Evolutionary conservation across 1,140 invertebrate species (phyloP), one percentile per base, ranked within the genome.

Genomic region (Lucilia cuprina): DNA sequence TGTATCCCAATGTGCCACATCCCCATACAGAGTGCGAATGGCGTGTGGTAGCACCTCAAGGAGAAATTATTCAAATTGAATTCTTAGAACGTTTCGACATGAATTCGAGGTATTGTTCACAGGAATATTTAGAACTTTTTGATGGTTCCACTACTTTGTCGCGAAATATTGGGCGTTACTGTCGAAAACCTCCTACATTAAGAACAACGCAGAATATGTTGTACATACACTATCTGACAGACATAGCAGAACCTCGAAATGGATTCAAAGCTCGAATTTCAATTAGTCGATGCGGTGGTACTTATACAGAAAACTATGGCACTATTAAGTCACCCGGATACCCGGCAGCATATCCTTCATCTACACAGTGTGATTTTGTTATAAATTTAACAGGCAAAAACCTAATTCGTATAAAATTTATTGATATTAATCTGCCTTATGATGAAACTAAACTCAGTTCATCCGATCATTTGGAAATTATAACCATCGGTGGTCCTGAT

Each of bases 1-100:
- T 96, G 86, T 97, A 96, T 92, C 96, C 97, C 2, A 94, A 94
- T 84, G 92, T 95, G 25, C 96, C 96, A 3, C 90, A 92, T 65
- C 93, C 95, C 7, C 94, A 95, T 86, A 93, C 94, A 0, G 96
- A 97, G 88, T 98, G 97, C 90, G 91, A 93, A n/a, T 98, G 97
- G 96, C 91, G 92, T 19, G 93, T 97, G 75, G 91, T 93, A 14
- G 95, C 93, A 7, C 94, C 95, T n/a, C 88, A 92, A 19, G 95
- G 94, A 0, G 94, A 96, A 91, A 92, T 93, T 50, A 87, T 98
- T 65, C 92, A 94, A 83, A 91, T 97, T 17, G 94, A 96, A 88
- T 97, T 98, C 87, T 86, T 94, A 4, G 94, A 94, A 0, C 92
- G 93, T 87, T 97, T 97, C 90, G 94, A 96, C 89, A 89, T 97